These are phyloP conservation scores for Chiloscyllium punctatum DNA, from an alignment of 2,797 vertebrate genomes.

Conservation along the genomic window DNA sequence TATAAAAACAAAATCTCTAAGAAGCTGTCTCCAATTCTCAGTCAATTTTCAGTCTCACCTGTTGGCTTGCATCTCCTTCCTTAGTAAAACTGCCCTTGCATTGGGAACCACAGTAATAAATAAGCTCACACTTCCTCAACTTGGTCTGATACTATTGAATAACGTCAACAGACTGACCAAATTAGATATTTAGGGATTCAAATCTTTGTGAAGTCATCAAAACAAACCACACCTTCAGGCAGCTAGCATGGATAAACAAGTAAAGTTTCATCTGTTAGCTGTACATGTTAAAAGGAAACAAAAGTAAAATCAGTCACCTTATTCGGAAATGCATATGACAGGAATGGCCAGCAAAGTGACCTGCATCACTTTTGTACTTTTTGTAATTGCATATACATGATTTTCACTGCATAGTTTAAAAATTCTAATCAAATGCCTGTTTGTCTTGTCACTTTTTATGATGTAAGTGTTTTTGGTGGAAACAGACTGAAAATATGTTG, in stretches of 20 bases:
- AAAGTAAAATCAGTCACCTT: neutral
- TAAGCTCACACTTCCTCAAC: neutral
- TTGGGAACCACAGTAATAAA: neutral
- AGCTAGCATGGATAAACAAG: neutral
- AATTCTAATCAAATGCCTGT: neutral
- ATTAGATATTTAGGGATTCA: neutral
- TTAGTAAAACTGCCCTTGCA: neutral
- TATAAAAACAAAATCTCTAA: neutral
- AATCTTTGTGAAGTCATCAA: neutral
- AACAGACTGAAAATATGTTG: no score
- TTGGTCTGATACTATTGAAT: neutral
- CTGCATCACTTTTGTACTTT: neutral
- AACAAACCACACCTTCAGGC: neutral
- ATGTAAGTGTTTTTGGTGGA: no score
- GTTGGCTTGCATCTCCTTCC: neutral
- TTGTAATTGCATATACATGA: neutral
- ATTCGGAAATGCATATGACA: neutral
- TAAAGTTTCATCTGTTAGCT: neutral
- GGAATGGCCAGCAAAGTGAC: neutral
- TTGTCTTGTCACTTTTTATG: no score
- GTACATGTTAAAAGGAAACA: neutral
- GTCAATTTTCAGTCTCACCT: neutral
- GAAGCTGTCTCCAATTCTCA: neutral
- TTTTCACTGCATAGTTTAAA: neutral
- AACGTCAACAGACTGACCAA: neutral